phyloP scores from a whole-genome alignment of 2,888 invertebrate genomes.

The Xanthorhoe designata region DNA sequence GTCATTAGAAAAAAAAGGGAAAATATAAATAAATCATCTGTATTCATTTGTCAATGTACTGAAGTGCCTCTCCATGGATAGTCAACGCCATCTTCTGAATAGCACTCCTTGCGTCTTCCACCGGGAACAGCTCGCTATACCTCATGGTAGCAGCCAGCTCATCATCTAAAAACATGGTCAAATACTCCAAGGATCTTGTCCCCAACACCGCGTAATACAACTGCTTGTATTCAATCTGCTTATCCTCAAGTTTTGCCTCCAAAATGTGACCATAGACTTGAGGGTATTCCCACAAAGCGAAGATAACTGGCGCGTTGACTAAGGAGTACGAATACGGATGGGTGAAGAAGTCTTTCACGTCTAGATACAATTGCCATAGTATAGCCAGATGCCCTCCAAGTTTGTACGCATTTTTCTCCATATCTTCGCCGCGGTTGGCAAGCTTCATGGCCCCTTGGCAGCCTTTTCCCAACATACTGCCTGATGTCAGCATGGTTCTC shows the following conservation, averaged over 20 bases:
- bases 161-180: constrained; percentile 65
- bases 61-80: constrained; percentile 67
- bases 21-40: not conserved
- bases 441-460: constrained; percentile 79
- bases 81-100: constrained; percentile 77
- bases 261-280: constrained; percentile 68
- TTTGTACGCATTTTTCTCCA: constrained; percentile 70
- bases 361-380: constrained; percentile 77
- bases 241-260: constrained; percentile 64
- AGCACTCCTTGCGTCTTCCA: constrained; percentile 68
- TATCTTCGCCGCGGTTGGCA: constrained; percentile 57
- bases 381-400: constrained; percentile 76
- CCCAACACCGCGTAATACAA: constrained; percentile 71
- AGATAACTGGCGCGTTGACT: constrained; percentile 70
- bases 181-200: constrained; percentile 72
- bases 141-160: constrained; percentile 68
- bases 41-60: constrained; percentile 70
- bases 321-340: constrained; percentile 75
- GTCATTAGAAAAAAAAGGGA: not conserved
- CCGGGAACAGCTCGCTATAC: constrained; percentile 66
- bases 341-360: constrained; percentile 75
- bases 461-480: constrained; percentile 76
- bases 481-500: constrained; percentile 73
- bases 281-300: constrained; percentile 78
- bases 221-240: constrained; percentile 67